A percentile compares a stretch with the other conserved stretches of the same genome.
phyloP scores from a whole-genome alignment of 2,797 vertebrate species.

The Clamator glandarius region DNA sequence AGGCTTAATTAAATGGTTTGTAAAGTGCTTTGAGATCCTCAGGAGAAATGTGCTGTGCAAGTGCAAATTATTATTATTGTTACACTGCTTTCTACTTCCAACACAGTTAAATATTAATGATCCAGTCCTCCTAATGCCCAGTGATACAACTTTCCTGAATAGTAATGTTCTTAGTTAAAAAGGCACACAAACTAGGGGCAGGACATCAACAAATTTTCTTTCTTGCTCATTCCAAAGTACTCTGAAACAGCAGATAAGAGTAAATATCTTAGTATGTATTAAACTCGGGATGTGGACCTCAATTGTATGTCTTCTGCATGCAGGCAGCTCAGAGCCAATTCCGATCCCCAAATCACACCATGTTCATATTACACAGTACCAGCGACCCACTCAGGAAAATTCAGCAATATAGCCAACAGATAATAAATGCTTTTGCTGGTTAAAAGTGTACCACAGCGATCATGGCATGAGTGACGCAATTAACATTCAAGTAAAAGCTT shows the following conservation, averaged over 20 bases:
- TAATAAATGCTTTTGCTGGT: conserved; percentile 14
- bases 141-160: conserved; percentile 38
- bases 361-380: background rate
- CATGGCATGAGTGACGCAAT: background rate
- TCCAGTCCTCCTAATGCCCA: conserved; percentile 43
- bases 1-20: conserved; percentile 72
- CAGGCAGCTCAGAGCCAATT: background rate
- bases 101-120: conserved; percentile 71
- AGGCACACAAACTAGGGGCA: background rate
- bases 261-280: background rate
- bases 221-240: background rate
- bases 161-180: conserved; percentile 21
- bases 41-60: conserved; percentile 67
- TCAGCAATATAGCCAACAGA: background rate
- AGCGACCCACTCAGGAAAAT: background rate
- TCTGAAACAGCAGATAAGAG: background rate
- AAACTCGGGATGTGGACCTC: background rate
- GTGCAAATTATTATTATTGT: conserved; percentile 68
- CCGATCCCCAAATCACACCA: background rate
- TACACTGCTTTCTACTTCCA: conserved; percentile 64
- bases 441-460: conserved; percentile 30
- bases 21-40: conserved; percentile 70
- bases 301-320: background rate
- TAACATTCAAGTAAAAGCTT: conserved; percentile 51
- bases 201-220: background rate